Evolutionary conservation across 2,888 invertebrate genomes (phyloP).

Genomic region (Oligia strigilis): DNA sequence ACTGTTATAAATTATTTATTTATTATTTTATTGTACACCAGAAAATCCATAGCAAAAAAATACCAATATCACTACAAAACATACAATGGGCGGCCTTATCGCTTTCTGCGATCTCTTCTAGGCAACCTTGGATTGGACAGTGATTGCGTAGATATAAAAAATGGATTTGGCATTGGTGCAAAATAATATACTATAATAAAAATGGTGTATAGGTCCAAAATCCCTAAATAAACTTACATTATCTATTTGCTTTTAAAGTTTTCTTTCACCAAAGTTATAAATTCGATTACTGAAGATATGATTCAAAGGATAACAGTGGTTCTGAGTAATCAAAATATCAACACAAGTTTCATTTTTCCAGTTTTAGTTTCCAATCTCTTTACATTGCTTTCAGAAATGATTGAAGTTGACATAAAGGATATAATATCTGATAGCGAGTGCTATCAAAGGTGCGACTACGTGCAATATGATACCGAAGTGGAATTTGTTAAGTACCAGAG

Average conservation of each 20-base stretch:
- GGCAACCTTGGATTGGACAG: too few species aligned
- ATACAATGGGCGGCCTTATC: too few species aligned
- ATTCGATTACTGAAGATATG: background rate
- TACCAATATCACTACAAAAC: too few species aligned
- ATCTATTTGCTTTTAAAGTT: background rate
- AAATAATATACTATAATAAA: background rate
- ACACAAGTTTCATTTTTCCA: slow-evolving; percentile 10
- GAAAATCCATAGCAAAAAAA: too few species aligned
- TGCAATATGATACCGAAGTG: slow-evolving; percentile 82
- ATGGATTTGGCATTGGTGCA: too few species aligned
- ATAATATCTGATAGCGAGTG: slow-evolving; percentile 76
- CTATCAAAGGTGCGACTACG: slow-evolving; percentile 83
- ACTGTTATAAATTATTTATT: too few species aligned
- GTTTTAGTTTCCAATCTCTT: slow-evolving; percentile 9
- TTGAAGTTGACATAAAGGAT: slow-evolving; percentile 73
- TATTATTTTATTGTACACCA: too few species aligned
- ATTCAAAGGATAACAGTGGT: background rate
- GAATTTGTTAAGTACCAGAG: slow-evolving; percentile 73
- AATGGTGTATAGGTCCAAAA: background rate
- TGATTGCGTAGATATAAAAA: too few species aligned
- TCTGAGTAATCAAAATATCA: slow-evolving; percentile 14
- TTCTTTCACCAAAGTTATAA: background rate
- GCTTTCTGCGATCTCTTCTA: too few species aligned
- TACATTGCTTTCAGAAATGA: slow-evolving; percentile 72
- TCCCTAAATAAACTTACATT: background rate